Base-by-base conservation (phyloP, 2,113 vertebrate genomes). In the Meriones unguiculatus region DNA sequence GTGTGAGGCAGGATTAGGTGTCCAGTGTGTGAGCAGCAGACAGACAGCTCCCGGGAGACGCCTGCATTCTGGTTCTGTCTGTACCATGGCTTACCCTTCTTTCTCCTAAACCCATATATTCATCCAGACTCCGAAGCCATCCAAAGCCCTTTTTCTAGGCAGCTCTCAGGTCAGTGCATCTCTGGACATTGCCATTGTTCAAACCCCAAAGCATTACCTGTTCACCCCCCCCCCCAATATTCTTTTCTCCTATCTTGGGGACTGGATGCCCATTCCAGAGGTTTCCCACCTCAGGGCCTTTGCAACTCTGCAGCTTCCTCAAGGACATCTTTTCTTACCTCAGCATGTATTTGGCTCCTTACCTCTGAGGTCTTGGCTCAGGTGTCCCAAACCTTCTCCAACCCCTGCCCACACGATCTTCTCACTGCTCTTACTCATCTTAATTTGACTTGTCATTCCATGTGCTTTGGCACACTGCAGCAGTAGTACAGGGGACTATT, bases 1-100 rank as follows among this genome's bases (percentile, higher is more conserved):
- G 94, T 70, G 92, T 94, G 97, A 92, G 91, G 96, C 64, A 1
- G 97, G 96, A 97, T 85, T 90, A 92, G 92, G 92, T 88, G 96
- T 97, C 97, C 98, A 41, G 91, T 69, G 84, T 0, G 28, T 18
- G 72, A 80, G 78, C 41, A 46, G 94, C 0, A 18, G 95, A 67
- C 97, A 90, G 95, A 90, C 97, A 35, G 41, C 81, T 94, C 91
- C 89, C 78, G 14, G 14, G 93, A 84, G 57, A 62, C 18, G 6
- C 57, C 41, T 54, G 67, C 50, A 30, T 46, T 46, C 59, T 46
- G 59, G 59, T 9, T 32, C 85, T 87, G 85, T 22, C 67, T 89
- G 35, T 25, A 32, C 88, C 30, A 1, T 4, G 18, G n/a, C 57
- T 35, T 32, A 59, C 15, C 28, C 38, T 65, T 89, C 67, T 65